phyloP scores from a whole-genome alignment of 2,797 vertebrate species.

The Erithacus rubecula region DNA sequence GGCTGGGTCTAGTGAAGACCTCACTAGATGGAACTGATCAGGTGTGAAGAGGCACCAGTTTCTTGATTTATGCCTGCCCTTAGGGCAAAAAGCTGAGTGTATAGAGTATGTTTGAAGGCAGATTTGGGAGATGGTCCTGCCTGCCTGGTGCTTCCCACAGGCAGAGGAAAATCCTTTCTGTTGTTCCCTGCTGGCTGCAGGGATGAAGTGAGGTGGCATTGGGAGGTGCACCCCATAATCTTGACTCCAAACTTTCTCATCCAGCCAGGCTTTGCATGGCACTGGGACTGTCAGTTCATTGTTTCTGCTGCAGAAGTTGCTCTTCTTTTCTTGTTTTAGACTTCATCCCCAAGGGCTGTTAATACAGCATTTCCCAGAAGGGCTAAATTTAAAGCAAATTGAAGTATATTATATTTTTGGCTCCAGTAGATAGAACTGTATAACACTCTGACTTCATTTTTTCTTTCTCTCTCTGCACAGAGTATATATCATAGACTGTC shows the following conservation, averaged over 20 bases:
- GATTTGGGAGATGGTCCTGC: neutral
- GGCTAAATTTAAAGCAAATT: conserved; percentile 49
- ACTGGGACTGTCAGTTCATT: neutral
- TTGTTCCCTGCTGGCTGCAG: neutral
- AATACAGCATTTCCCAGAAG: conserved; percentile 30
- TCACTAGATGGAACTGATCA: neutral
- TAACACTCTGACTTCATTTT: conserved; percentile 7
- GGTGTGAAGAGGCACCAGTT: neutral
- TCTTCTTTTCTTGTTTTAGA: conserved; percentile 41
- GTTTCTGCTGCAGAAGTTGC: conserved; percentile 8
- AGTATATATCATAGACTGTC: conserved; percentile 36
- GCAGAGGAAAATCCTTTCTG: neutral
- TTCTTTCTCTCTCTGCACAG: neutral
- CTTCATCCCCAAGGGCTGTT: conserved; percentile 10
- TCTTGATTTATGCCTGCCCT: neutral
- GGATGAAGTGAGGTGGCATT: neutral
- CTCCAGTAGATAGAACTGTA: conserved; percentile 24
- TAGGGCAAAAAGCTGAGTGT: neutral
- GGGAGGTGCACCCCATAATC: neutral
- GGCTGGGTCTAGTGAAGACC: neutral
- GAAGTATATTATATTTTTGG: conserved; percentile 40
- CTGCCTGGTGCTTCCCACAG: neutral
- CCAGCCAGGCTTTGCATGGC: neutral
- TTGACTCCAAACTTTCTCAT: neutral
- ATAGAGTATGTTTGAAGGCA: neutral